These are phyloP conservation scores for Choristoneura rosaceana DNA, from an alignment of 2,888 invertebrate genomes.

Conservation along the genomic window DNA sequence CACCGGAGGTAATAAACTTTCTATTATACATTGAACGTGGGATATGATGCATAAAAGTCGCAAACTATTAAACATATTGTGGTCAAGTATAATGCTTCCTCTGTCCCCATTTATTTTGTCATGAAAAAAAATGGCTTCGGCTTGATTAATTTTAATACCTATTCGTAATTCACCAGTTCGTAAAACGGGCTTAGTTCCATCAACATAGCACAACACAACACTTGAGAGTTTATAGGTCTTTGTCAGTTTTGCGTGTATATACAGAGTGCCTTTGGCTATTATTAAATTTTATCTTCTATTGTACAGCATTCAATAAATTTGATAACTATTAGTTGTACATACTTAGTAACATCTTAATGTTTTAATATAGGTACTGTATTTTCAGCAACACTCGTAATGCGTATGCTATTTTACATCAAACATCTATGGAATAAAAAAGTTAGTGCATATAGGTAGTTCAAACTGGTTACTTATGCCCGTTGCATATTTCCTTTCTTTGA, in stretches of 20 bases:
- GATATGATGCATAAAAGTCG: conserved; percentile 64
- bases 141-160: background rate
- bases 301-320: background rate
- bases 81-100: conserved; percentile 35
- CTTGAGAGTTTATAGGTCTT: background rate
- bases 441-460: background rate
- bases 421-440: background rate
- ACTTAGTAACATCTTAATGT: background rate
- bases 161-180: background rate
- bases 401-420: background rate
- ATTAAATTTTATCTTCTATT: background rate
- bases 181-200: background rate
- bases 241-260: background rate
- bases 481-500: conserved; percentile 11
- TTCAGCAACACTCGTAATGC: no score
- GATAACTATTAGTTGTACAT: background rate
- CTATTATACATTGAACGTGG: conserved; percentile 62
- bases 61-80: conserved; percentile 51
- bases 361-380: background rate
- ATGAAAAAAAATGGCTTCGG: background rate
- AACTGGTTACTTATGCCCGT: conserved; percentile 2
- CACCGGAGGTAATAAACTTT: conserved; percentile 76
- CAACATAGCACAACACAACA: background rate
- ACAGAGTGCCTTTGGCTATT: background rate
- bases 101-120: conserved; percentile 27